Evolutionary conservation across 2,113 vertebrate genomes (phyloP), one percentile per base, ranked within the genome.

Genomic region (Syngnathus typhle): DNA sequence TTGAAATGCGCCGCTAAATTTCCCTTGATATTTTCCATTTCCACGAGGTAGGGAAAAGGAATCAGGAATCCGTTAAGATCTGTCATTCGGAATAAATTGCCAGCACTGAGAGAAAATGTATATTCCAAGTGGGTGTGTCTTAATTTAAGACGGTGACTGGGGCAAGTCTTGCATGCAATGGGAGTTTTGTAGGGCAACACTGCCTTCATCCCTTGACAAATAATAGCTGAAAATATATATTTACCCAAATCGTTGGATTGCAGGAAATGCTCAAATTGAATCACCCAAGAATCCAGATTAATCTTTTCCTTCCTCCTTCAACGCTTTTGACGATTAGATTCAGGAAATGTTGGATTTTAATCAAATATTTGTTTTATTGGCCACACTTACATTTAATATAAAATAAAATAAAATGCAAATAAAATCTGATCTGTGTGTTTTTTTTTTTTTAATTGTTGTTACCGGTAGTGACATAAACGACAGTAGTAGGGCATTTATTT

Each of bases 11-110:
- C 6, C 3, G 16, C 54, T 19, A 58, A 49, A 65, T 67, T 44
- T 46, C 56, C 19, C 41, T 70, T 72, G 19, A 64, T 67, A 73
- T 75, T 61, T 49, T 9, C 38, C 36, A 61, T 23, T 56, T 39
- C 71, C 62, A 49, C 32, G 21, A 62, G 8, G 36, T 6, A 21
- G 46, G 13, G 68, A 64, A 71, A 61, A 49, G 55, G 39, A 62
- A 66, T 49, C 52, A 39, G 58, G 21, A 55, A 18, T 19, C 44
- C 43, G 44, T 73, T 68, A 64, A 36, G 15, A 37, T 16, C 0
- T 58, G 16, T 8, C 58, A 1, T n/a, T 60, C 1, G 2, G 15
- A 59, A 59, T 13, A 32, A 59, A 59, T 18, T 59, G 32, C 6
- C 32, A 59, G 32, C 15, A 18, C 18, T 37, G 56, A 59, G 27